phyloP scores from a whole-genome alignment of 2,888 invertebrate species.

The Phaedon cochleariae region DNA sequence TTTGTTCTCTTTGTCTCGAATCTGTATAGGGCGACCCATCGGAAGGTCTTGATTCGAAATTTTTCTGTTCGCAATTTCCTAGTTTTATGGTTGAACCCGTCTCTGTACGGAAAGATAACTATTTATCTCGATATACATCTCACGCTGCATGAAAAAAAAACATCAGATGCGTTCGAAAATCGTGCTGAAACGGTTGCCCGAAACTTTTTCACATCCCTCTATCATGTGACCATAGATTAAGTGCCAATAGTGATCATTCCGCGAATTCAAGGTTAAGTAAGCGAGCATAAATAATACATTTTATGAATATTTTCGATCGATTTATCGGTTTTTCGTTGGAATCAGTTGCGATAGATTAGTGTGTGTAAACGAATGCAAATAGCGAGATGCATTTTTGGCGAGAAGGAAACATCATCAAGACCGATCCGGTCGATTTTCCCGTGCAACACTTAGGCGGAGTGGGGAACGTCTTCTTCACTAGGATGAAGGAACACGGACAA shows the following conservation, averaged over 20 bases:
- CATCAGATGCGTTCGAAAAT: too few relatives aligned
- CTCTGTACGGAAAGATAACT: too few relatives aligned
- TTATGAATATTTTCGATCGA: neutral
- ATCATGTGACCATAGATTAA: too few relatives aligned
- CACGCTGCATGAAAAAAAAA: too few relatives aligned
- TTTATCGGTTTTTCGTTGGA: neutral
- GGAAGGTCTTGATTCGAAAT: too few relatives aligned
- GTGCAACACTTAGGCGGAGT: conserved; percentile 40
- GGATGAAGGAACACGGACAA: conserved; percentile 47
- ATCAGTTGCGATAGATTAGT: neutral
- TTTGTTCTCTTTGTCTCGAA: neutral
- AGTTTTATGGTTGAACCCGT: too few relatives aligned
- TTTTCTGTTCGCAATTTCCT: too few relatives aligned
- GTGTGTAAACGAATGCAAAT: neutral
- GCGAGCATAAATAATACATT: neutral
- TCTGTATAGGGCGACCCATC: too few relatives aligned
- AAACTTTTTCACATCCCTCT: too few relatives aligned
- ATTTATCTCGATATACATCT: too few relatives aligned
- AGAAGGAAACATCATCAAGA: conserved; percentile 33
- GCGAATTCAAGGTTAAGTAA: neutral
- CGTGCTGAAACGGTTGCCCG: too few relatives aligned
- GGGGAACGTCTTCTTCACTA: conserved; percentile 51
- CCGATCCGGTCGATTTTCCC: conserved; percentile 25
- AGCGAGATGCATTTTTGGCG: conserved; percentile 29
- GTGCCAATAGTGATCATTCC: too few relatives aligned